These are phyloP conservation scores for Arenaria interpres DNA, from an alignment of 2,113 vertebrate genomes.

Conservation along the genomic window DNA sequence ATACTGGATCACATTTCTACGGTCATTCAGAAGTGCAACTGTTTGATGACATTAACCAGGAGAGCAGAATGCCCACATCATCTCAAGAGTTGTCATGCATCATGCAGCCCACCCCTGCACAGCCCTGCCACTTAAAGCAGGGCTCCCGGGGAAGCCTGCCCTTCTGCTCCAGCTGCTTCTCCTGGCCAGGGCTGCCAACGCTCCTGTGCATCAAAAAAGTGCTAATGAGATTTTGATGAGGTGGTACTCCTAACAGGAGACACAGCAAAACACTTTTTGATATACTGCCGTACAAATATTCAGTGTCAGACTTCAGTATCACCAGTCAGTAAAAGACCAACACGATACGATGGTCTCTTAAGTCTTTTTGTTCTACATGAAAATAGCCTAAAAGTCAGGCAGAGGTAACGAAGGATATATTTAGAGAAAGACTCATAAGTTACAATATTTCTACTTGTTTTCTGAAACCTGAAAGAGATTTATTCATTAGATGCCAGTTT, in stretches of 20 bases:
- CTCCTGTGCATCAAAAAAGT: neutral
- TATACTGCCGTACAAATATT: neutral
- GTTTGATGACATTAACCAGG: neutral
- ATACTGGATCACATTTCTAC: neutral
- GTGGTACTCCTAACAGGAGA: neutral
- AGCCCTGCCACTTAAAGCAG: rapidly evolving
- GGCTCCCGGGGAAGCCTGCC: neutral
- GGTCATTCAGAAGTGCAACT: neutral
- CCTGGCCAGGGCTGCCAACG: neutral
- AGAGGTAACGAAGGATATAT: neutral
- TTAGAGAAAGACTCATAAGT: neutral
- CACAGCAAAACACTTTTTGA: neutral
- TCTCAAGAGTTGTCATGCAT: neutral
- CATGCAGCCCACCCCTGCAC: neutral
- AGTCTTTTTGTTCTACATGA: neutral
- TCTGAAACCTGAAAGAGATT: neutral
- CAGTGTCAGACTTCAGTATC: neutral
- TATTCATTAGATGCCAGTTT: neutral
- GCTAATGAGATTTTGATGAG: neutral
- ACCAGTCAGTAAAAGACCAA: neutral
- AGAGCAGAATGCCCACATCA: neutral
- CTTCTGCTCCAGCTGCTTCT: rapidly evolving
- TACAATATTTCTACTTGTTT: neutral
- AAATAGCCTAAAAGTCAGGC: neutral
- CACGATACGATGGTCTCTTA: neutral